Evolutionary conservation across 2,113 vertebrate species (phyloP).

Genomic region (Brachyhypopomus gauderio): DNA sequence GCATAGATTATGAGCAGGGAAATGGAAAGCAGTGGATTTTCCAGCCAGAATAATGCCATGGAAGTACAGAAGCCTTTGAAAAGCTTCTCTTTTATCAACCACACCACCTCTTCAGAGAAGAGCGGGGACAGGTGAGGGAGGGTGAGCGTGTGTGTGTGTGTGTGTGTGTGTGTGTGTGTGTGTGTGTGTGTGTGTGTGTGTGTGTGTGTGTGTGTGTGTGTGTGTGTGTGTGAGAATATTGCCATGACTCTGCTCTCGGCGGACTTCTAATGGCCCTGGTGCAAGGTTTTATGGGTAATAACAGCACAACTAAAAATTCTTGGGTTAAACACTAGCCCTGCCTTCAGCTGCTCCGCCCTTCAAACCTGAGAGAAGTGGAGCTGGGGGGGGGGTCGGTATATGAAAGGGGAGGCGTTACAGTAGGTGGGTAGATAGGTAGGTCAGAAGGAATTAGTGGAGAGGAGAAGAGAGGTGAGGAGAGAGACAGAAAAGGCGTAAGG

Average conservation of each 20-base stretch:
- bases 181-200: not conserved
- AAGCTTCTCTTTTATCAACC: constrained; percentile 53
- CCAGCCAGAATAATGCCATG: constrained; percentile 37
- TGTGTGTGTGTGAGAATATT: constrained; percentile 19
- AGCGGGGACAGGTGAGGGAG: constrained; percentile 40
- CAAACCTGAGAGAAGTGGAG: constrained; percentile 10
- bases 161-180: not conserved
- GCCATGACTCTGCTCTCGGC: constrained; percentile 31
- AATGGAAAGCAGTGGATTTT: constrained; percentile 49
- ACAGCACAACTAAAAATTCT: constrained; percentile 39
- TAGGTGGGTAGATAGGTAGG: too few relatives aligned
- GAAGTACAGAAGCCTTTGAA: constrained; percentile 51
- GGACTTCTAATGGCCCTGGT: constrained; percentile 43
- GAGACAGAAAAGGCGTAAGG: constrained; percentile 46
- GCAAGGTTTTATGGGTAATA: constrained; percentile 25
- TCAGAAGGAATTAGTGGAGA: too few relatives aligned
- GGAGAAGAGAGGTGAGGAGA: constrained; percentile 43
- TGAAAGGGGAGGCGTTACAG: constrained; percentile 19
- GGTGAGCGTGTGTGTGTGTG: not conserved
- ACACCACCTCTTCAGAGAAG: constrained; percentile 32
- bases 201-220: not conserved
- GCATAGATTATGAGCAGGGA: constrained; percentile 46
- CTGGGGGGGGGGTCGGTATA: not conserved
- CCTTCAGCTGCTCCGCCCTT: constrained; percentile 1
- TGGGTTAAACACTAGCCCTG: constrained; percentile 28